A percentile compares a stretch with the other conserved stretches of the same genome.
phyloP scores from a whole-genome alignment of 1,140 invertebrate genomes.

The Phymastichus coffea region DNA sequence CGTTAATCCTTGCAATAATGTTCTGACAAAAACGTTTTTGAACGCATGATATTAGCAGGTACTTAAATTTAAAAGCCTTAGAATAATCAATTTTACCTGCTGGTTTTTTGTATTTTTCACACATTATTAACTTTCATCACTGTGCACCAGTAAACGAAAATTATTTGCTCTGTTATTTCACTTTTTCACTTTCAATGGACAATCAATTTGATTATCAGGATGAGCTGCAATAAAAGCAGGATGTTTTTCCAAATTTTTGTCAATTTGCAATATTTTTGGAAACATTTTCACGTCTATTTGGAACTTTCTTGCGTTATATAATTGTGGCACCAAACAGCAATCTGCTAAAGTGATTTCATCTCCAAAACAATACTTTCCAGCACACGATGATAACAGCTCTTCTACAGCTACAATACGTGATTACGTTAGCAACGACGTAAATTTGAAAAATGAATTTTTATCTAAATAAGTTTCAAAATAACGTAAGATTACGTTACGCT shows the following conservation, averaged over 20 bases:
- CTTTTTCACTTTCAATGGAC: constrained; percentile 66
- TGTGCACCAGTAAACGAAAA: too few species aligned
- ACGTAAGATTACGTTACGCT: too few species aligned
- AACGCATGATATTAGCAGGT: too few species aligned
- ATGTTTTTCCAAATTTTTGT: constrained; percentile 81
- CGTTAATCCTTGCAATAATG: too few species aligned
- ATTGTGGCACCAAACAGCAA: constrained; percentile 91
- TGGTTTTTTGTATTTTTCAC: too few species aligned
- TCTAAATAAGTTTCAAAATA: not conserved
- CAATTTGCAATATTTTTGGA: constrained; percentile 85
- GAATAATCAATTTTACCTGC: too few species aligned
- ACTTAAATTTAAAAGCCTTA: too few species aligned
- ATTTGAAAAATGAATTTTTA: constrained; percentile 13
- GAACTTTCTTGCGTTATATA: constrained; percentile 87
- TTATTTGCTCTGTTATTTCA: not conserved
- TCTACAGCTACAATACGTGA: constrained; percentile 72
- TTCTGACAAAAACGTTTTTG: too few species aligned
- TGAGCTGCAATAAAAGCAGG: constrained; percentile 85
- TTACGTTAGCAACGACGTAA: constrained; percentile 26
- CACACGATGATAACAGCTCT: constrained; percentile 75
- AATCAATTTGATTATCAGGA: constrained; percentile 87
- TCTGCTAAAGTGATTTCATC: constrained; percentile 92
- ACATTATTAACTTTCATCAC: too few species aligned
- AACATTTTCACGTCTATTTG: constrained; percentile 86
- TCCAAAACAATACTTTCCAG: constrained; percentile 94